Evolutionary conservation across 2,113 vertebrate genomes (phyloP).

Genomic region (Aspiorhynchus laticeps): DNA sequence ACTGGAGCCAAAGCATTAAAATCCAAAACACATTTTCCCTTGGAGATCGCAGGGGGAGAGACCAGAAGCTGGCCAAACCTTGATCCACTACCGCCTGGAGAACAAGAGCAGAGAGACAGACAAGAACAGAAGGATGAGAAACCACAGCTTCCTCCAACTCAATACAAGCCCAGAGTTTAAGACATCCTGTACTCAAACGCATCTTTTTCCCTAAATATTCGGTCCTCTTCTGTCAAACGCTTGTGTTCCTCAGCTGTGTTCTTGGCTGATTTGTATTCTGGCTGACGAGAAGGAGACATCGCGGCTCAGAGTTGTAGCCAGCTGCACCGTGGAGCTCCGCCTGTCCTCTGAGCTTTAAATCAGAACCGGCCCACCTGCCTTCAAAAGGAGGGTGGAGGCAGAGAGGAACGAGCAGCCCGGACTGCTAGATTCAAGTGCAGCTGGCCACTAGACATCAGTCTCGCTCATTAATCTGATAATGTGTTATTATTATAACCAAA

Average conservation of each 20-base stretch:
- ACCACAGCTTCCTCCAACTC: slow-evolving; percentile 39
- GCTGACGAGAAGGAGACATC: slow-evolving; percentile 14
- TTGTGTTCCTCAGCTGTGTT: slow-evolving; percentile 16
- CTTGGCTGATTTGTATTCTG: slow-evolving; percentile 32
- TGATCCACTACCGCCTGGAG: slow-evolving; percentile 27
- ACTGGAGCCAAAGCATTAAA: slow-evolving; percentile 19
- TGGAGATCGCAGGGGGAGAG: neutral
- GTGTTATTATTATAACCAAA: slow-evolving; percentile 56
- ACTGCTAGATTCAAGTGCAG: slow-evolving; percentile 6
- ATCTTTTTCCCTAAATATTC: slow-evolving; percentile 25
- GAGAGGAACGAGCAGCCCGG: neutral
- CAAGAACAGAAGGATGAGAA: slow-evolving; percentile 3
- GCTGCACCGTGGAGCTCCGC: slow-evolving; percentile 6
- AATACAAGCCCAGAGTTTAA: slow-evolving; percentile 18
- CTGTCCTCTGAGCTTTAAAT: slow-evolving; percentile 41
- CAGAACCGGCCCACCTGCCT: slow-evolving; percentile 38
- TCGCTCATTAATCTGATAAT: slow-evolving; percentile 55
- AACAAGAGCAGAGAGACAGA: slow-evolving; percentile 31
- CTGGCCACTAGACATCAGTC: slow-evolving; percentile 42
- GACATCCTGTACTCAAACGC: slow-evolving; percentile 11
- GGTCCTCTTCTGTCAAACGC: neutral
- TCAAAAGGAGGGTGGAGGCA: slow-evolving; percentile 14
- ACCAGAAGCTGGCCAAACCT: slow-evolving; percentile 11
- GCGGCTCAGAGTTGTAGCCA: slow-evolving; percentile 9
- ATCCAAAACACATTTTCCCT: slow-evolving; percentile 29